These are phyloP conservation scores for Chirona hameri DNA, from an alignment of 2,888 invertebrate species.

Conservation along the genomic window DNA sequence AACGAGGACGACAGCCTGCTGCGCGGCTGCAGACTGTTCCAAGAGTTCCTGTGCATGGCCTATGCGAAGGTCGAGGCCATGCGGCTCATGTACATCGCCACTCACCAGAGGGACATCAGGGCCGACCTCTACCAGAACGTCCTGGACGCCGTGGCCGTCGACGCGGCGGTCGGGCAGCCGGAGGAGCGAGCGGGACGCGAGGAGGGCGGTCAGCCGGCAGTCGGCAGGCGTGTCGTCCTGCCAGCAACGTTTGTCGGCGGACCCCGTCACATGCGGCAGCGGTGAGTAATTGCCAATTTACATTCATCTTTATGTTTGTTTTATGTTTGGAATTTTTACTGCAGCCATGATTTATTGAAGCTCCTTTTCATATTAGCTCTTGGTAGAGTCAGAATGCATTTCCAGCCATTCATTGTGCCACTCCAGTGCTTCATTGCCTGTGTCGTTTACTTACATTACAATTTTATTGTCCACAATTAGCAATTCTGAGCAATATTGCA, in stretches of 20 bases:
- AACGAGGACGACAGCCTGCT: constrained; percentile 42
- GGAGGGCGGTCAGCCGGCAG: neutral
- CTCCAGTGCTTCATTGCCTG: too few species aligned
- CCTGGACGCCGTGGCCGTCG: constrained; percentile 39
- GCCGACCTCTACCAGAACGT: constrained; percentile 41
- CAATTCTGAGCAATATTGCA: too few species aligned
- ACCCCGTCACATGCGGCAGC: constrained; percentile 45
- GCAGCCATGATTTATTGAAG: too few species aligned
- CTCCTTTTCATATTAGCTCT: too few species aligned
- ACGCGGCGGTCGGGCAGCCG: constrained; percentile 26
- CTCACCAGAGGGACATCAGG: constrained; percentile 41
- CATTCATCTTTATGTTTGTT: too few species aligned
- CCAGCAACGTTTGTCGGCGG: constrained; percentile 45
- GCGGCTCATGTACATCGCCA: constrained; percentile 40
- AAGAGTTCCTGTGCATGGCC: constrained; percentile 43
- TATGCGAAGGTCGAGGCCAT: constrained; percentile 43
- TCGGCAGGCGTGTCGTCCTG: constrained; percentile 45
- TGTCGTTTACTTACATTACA: too few species aligned
- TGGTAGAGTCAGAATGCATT: too few species aligned
- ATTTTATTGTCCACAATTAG: too few species aligned
- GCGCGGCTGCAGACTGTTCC: constrained; percentile 41
- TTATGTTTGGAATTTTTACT: too few species aligned
- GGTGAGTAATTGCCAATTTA: constrained; percentile 38
- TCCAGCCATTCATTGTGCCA: too few species aligned
- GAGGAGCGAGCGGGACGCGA: too few species aligned